Base-by-base conservation (phyloP, 2,113 vertebrate genomes). In the Calyptomena viridis region DNA sequence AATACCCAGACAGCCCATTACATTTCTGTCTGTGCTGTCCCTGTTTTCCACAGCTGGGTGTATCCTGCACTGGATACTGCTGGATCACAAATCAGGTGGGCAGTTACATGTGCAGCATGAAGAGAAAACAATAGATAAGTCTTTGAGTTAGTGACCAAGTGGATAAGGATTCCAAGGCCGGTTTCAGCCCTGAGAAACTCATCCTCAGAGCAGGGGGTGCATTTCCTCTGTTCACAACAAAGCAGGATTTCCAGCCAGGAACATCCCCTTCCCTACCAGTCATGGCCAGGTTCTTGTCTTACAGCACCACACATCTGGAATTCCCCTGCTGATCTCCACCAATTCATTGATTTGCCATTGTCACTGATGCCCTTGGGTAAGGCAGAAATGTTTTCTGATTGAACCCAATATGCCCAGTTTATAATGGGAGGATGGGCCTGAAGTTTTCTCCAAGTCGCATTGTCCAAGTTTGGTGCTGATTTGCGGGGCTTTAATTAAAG, bases 131-230 rank as follows among this genome's bases (percentile, higher is more conserved):
- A 37, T 5, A 13, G 30, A 0, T 16, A 53, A 83, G 3, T 13
- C 14, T 49, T 42, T 18, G 47, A 60, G 11, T 28, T 33, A 47
- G 21, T 62, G 55, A 82, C 6, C 1, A 24, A 11, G 3, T 5
- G 49, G 39, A 46, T 56, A 44, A 71, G 28, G 17, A 31, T 5
- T 40, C 8, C 0, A 8, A 82, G 15, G 6, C 1, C 2, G 18
- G 12, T 35, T 47, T 28, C 24, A 75, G 27, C n/a, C 31, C 52
- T 35, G 56, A 37, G 46, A 85, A 42, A 67, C 46, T 20, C 9
- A 31, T 33, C 5, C 19, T 89, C 31, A 42, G 44, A n/a, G 16
- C 31, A 71, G 28, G 53, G n/a, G 23, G 1, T 21, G 6, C 6
- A 35, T 74, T 64, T 73, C 25, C 17, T 69, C 23, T 66, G 5